Conservation (phyloP, 1,140 invertebrate species). For the Drosophila ficusphila region DNA sequence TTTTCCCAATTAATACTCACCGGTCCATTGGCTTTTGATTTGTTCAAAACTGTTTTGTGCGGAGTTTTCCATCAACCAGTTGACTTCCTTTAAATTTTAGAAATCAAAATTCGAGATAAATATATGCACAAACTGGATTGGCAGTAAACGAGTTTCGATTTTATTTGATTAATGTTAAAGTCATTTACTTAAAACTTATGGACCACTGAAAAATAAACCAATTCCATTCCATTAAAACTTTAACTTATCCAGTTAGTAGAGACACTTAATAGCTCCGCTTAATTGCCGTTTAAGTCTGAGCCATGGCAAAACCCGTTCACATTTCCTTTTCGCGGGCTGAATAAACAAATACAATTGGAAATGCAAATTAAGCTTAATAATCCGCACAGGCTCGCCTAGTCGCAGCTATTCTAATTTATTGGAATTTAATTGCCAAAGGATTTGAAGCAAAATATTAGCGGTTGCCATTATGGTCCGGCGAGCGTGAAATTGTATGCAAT, state of each 20-base stretch:
- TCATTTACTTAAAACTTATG: background rate
- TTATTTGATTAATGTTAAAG: background rate
- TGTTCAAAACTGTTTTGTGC: constrained; percentile 20
- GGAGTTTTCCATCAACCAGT: constrained; percentile 3
- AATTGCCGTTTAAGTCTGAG: background rate
- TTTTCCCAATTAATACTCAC: constrained; percentile 42
- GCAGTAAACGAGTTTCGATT: background rate
- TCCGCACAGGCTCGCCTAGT: constrained; percentile 13
- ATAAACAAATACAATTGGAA: constrained; percentile 33
- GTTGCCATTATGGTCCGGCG: constrained; percentile 48
- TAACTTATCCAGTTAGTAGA: background rate
- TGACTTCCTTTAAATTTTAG: background rate
- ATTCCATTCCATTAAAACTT: background rate
- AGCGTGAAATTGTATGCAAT: constrained; percentile 69
- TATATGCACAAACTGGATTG: background rate
- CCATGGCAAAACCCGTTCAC: background rate
- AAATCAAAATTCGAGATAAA: background rate
- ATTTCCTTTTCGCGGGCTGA: constrained; percentile 6
- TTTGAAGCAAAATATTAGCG: constrained; percentile 64
- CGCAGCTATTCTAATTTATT: constrained; percentile 52
- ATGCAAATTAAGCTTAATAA: constrained; percentile 46
- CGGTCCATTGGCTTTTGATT: constrained; percentile 41
- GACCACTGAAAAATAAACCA: too few species aligned
- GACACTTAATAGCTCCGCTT: background rate
- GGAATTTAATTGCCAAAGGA: constrained; percentile 62